Evolutionary conservation across 2,888 invertebrate species (phyloP).

Genomic region (Paralinhomoeus sp.): DNA sequence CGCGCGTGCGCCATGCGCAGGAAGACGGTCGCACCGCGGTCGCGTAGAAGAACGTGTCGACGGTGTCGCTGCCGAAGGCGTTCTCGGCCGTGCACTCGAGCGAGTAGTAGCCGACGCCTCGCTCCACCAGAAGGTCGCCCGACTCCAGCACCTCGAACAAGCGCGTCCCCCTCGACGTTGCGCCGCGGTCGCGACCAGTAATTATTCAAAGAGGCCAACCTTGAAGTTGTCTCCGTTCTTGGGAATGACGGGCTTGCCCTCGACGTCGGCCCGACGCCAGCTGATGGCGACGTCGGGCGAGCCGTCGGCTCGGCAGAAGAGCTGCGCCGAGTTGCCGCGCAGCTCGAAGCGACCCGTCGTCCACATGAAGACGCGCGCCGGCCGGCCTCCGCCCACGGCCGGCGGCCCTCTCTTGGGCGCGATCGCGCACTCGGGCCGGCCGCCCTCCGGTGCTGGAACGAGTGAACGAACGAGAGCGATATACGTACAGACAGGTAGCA

Average conservation of each 20-base stretch:
- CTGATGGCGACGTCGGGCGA: slow-evolving; percentile 23
- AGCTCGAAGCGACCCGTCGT: slow-evolving; percentile 24
- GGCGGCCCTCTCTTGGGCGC: no score
- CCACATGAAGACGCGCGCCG: slow-evolving; percentile 19
- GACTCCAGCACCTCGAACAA: neutral
- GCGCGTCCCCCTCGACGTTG: neutral
- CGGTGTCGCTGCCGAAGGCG: neutral
- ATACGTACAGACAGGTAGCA: no score
- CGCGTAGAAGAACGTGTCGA: neutral
- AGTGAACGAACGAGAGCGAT: no score
- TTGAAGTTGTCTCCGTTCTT: slow-evolving; percentile 11
- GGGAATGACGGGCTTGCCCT: slow-evolving; percentile 7
- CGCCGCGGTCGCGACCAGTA: slow-evolving; percentile 6
- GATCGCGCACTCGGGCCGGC: no score
- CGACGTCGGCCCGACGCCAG: slow-evolving; percentile 27
- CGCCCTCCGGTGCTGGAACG: no score
- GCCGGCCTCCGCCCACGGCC: no score
- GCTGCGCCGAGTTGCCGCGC: slow-evolving; percentile 25
- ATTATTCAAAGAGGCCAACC: slow-evolving; percentile 9
- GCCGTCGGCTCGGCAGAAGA: slow-evolving; percentile 29
- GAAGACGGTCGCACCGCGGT: neutral
- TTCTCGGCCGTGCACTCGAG: slow-evolving; percentile 3
- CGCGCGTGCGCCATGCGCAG: no score
- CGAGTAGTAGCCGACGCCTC: neutral
- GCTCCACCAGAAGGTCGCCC: slow-evolving; percentile 1